Base-by-base conservation (phyloP, 2,797 vertebrate species). In the Dendrocincla fuliginosa region DNA sequence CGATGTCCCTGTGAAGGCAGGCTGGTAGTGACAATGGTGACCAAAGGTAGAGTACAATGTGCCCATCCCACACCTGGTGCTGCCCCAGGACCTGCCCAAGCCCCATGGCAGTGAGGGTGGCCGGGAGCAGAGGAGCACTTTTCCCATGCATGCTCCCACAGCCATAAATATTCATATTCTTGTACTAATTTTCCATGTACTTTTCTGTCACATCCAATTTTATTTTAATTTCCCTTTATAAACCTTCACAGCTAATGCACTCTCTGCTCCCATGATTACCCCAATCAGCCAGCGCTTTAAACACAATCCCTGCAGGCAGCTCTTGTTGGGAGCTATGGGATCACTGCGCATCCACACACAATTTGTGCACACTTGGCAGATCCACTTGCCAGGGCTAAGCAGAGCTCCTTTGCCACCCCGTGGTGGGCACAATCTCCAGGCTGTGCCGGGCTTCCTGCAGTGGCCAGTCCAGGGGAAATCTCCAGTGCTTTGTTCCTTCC, bases 191-290 rank as follows among this genome's bases (percentile, higher is more conserved):
- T 96, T 94, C 94, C 96, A 91, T 95, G 95, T 96, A 96, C 95
- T 96, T 96, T 97, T 97, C 96, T 97, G 97, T 96, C 97, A 97
- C 95, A 97, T 97, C 96, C 96, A 96, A 96, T 98, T 97, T 97
- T 96, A 96, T 97, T 97, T 97, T 96, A 94, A 97, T 97, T 97
- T 97, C 92, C 91, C 93, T 97, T 96, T 95, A 95, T 96, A 96
- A 97, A 95, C 96, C 95, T 97, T 89, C 95, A 59, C 87, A 69
- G 96, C 90, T 97, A 97, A 97, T 97, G 95, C 91, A 94, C 95
- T 94, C 96, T 64, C 69, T 96, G 95, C 95, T 97, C 92, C 96
- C 90, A 74, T 96, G 97, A 97, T 97, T 97, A 96, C 95, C 96
- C 96, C 97, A 97, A 96, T 97, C 97, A 97, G 96, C 87, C 84